These are phyloP conservation scores for Phymorhynchus buccinoides DNA, from an alignment of 1,140 invertebrate species.

Conservation along the genomic window DNA sequence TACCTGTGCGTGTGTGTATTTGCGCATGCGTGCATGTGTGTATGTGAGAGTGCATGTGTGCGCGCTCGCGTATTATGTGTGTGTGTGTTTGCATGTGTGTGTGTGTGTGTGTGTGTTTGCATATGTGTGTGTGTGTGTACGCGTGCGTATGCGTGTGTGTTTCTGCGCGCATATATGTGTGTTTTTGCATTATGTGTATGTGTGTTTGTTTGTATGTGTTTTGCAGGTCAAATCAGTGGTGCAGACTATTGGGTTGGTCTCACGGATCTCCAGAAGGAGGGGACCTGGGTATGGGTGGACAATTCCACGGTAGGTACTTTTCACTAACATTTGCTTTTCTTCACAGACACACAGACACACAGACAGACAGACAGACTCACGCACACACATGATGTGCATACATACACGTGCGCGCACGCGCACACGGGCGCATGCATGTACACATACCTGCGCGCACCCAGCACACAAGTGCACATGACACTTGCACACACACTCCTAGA, in stretches of 20 bases:
- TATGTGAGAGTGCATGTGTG: too few species aligned
- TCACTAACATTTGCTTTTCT: neutral
- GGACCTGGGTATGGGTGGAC: constrained; percentile 43
- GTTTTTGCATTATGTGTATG: too few species aligned
- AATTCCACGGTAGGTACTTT: neutral
- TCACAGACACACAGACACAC: neutral
- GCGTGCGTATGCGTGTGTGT: too few species aligned
- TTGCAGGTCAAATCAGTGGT: constrained; percentile 33
- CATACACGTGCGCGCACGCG: neutral
- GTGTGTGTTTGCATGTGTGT: too few species aligned
- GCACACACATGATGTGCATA: too few species aligned
- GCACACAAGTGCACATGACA: neutral
- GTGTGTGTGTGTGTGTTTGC: too few species aligned
- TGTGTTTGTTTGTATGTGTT: neutral
- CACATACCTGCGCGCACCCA: neutral
- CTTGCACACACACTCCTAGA: neutral
- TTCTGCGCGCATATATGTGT: too few species aligned
- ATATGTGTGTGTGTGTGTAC: too few species aligned
- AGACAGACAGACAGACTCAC: neutral
- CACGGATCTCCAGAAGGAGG: constrained; percentile 50
- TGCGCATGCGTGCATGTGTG: too few species aligned
- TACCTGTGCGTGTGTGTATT: too few species aligned
- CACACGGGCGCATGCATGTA: too few species aligned
- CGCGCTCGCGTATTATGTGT: too few species aligned
- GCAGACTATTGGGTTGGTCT: constrained; percentile 58